Base-by-base conservation (phyloP, 2,797 vertebrate species). In the Lemur catta region DNA sequence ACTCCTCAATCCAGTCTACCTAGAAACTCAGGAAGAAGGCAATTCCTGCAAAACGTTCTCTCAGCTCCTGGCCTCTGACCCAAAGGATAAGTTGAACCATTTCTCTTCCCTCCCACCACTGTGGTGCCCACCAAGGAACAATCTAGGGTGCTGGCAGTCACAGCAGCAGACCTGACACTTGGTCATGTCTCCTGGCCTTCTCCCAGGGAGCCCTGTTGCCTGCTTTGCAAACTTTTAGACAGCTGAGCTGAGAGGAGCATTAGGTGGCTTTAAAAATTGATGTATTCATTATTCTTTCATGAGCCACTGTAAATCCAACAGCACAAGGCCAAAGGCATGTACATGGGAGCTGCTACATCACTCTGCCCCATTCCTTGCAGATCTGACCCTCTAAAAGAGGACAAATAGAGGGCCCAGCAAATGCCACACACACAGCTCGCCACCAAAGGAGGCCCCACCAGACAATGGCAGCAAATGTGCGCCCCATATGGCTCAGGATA, bases 241-340 rank as follows among this genome's bases (percentile, higher is more conserved):
- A 86, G 76, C 67, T 43, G 50, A 82, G 74, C 86, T 82, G 78
- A 93, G 69, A 78, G 22, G 63, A 91, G 78, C 94, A 95, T 89
- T 97, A 93, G 84, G 69, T 50, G 35, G 90, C 72, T 96, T 97
- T 97, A 96, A 96, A 96, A 82, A 93, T 96, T 89, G 81, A 97
- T 95, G 82, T 28, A 15, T n/a, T 86, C 90, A 93, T 97, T 94
- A 96, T 84, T 96, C 80, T 96, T 97, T 97, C 94, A 97, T 97
- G 90, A 97, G 69, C 22, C 84, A 82, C 74, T 8, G 8, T 52
- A 82, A 93, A 89, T 82, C 78, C 78, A 85, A 35, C 63, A 80
- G 78, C 80, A 81, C 38, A 38, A 84, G 93, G 93, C 97, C 96
- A 96, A 78, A 87, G 92, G 84, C 92, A 20, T 0, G 26, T 76